Base-by-base conservation (phyloP, 2,888 invertebrate genomes). In the Lycocerus yunnanus region DNA sequence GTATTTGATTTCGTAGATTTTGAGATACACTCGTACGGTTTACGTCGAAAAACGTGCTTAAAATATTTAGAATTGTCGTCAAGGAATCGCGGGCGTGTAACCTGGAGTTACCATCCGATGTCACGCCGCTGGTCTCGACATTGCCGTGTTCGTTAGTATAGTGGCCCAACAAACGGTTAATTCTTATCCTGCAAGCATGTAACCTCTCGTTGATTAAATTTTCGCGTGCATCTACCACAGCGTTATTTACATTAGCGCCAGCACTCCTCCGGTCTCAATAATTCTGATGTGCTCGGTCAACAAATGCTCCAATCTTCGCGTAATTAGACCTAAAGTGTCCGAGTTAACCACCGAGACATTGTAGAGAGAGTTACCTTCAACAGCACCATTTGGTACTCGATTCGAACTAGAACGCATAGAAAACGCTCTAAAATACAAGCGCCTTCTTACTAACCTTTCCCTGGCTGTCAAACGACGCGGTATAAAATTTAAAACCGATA, bases 21-120 rank as follows among this genome's bases (percentile, higher is more conserved):
- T 71, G 78, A n/a, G 77, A 71, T 21, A 83, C 71, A 67, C 79
- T 78, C 66, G 81, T 82, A 58, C 84, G 82, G 73, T 86, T 85
- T 73, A 87, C 86, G 78, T 88, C 88, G 71, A 89, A 86, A 78
- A 89, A 88, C 72, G 87, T 84, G 9, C 87, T 88, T 77, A 90
- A 82, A 43, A 86, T 86, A 74, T 88, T 88, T 3, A 89, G 87
- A 81, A 89, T 88, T 3, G 86, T 81, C 68, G 86, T 86, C 27
- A 90, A 82, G 6, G 87, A 86, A 78, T 87, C 86, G 73, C 89
- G 84, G 58, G 82, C 85, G 21, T 78, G 80, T 75, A 82, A 85
- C 68, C 87, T 81, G 1, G 84, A 78, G 16, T 81, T 80, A 3
- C 87, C 87, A 78, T 87, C 86, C 18, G 81, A 81, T 1, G 85